Base-by-base conservation (phyloP, 37 sponge, comb jelly and placozoan genomes). In the Dysidea cf. avara region DNA sequence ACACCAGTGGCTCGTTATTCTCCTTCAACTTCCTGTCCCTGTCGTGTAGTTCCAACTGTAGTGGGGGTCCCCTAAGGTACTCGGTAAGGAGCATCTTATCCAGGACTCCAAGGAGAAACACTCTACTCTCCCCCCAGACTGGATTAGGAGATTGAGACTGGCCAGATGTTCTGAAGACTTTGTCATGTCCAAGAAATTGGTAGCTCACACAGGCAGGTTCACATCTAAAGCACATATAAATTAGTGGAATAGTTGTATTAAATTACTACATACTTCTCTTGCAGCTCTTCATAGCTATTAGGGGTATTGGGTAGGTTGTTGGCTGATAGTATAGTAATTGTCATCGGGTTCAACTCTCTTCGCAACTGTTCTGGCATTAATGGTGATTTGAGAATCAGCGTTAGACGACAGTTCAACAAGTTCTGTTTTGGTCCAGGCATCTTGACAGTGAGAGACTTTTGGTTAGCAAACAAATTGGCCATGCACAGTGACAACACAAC, bases 61-160 rank as follows among this genome's bases (percentile, higher is more conserved):
- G 69, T 6, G 89, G 89, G 25, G 96, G 96, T 35, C 96, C 96
- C 26, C 90, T 80, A 20, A 95, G 92, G 53, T 75, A 77, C 66
- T 95, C 92, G 1, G 77, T 68, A 1, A 95, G 63, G 21, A 72
- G 61, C 21, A 39, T 72, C 0, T 21, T 68, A 37, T 85, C 84
- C 0, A 80, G 48, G 39, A 64, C 78, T 47, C 96, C 92, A 51
- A 95, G 76, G 7, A 95, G 79, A 16, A 91, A 43, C 34, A 91
- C 89, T 28, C 70, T 66, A 18, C 64, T 61, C 40, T 81, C 69
- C 3, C 87, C 54, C 85, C 90, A 95, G 13, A 16, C 34, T 17
- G 87, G n/a, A 34, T 32, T n/a, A 12, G 46, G 22, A 46, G 37
- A 68, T 24, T 84, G 83, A 1, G 88, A 79, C 13, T 40, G 29